Evolutionary conservation across 2,888 invertebrate species (phyloP), one percentile per base, ranked within the genome.

Genomic region (Lasioglossum oenotherae): DNA sequence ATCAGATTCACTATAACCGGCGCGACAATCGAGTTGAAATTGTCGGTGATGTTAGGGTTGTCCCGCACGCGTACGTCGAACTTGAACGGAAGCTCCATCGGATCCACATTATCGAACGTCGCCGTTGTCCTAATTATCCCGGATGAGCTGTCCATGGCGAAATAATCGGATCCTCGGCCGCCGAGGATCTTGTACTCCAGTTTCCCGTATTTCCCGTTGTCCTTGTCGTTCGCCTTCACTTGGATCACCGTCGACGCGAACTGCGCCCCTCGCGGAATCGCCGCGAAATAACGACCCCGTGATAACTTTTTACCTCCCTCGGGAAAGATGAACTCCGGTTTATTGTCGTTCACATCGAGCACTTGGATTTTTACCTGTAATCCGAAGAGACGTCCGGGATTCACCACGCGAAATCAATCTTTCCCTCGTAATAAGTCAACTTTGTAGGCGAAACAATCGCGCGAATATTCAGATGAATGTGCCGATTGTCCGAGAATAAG

Each of bases 301-400:
- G 96, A 96, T 27, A 96, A 93, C 4, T 96, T 95, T 31, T 88
- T 77, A 73, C 96, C 96, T 0, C 96, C 95, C 23, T 96, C 96
- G 1, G 97, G 97, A 92, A 97, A 98, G 0, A 97, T 95, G 94
- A 99, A 99, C 90, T 97, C 96, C 0, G 99, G 99, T 0, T 96
- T 96, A 94, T 99, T 99, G 94, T 99, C 99, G 94, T 99, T 99
- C 0, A 98, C 97, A 94, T 99, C 99, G 0, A 97, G 96, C 0
- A 99, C 97, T 88, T 98, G 97, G 0, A 99, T 97, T 87, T 97
- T 97, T 0, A 99, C 97, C 91, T 96, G 92, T 10, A 75, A 69
- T 19, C 5, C 14, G 2, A 38, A 4, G 2, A 90, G 14, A 31
- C 14, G 1, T 4, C n/a, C 57, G 23, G 4, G 8, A 27, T 27